Base-by-base conservation (phyloP, 2,797 vertebrate species). In the Clarias pachynema region DNA sequence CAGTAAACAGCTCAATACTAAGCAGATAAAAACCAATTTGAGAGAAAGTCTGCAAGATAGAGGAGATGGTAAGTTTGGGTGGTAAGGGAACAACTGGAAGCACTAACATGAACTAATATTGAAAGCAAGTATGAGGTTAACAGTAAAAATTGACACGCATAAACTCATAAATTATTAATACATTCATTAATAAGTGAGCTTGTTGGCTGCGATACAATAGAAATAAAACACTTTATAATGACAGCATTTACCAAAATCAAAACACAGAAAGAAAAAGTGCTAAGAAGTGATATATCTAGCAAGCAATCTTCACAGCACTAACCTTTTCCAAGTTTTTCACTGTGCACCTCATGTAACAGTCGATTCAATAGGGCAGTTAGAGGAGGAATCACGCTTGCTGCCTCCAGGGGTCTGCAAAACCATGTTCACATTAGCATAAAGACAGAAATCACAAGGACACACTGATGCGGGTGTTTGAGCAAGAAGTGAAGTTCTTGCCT, bases 281-380 rank as follows among this genome's bases (percentile, higher is more conserved):
- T 14, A 22, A 22, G 18, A 4, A 0, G 10, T 62, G 12, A 78
- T 37, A 49, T 29, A 65, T 49, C n/a, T n/a, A 40, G 22, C 14
- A 59, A 60, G 57, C 31, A 24, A 20, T 77, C 18, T 40, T 77
- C 20, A 24, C 18, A 34, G 22, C 0, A 91, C 96, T 92, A 86
- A 99, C 98, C 97, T 97, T 94, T 96, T 34, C 91, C 93, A 72
- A 95, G 91, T 22, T 78, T 93, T 85, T 93, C 95, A 65, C 88
- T 90, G 69, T 95, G 93, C 59, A 97, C 92, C 81, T 94, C 91
- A 86, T 79, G 79, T 89, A 99, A 94, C 31, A 98, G 93, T 79
- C 88, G 93, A 82, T 96, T 96, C 78, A 96, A 88, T 80, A 97
- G 94, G 82, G 90, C 79, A 0, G 94, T 92, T 85, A 98, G 91